Base-by-base conservation (phyloP, 2,113 vertebrate species). In the Colaptes auratus region DNA sequence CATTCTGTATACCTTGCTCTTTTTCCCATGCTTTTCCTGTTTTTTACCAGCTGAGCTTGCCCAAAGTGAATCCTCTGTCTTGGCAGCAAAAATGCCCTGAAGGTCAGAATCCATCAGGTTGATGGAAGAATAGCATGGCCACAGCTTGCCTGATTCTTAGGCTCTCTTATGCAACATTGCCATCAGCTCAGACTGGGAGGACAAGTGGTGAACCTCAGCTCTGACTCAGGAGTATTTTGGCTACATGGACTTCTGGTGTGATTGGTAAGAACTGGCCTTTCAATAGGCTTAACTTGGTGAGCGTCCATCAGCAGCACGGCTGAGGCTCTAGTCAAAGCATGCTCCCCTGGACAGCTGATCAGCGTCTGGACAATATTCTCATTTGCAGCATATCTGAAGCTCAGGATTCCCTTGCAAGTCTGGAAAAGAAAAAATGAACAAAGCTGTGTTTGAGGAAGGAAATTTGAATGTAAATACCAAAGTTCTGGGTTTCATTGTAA, bases 281-380 rank as follows among this genome's bases (percentile, higher is more conserved):
- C 31, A 27, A 1, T 55, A n/a, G 53, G 36, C 36, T 81, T 82
- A 19, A 6, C 13, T 48, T 75, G 30, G 9, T 7, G 25, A 59
- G 59, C 15, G 4, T 1, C 61, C 42, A 14, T 48, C 33, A 64
- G 4, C 20, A 64, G 4, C 0, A 0, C 17, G 64, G 19, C 46
- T 72, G 67, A 77, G 12, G 24, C 39, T 80, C 82, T 86, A 15
- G 4, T 86, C 53, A n/a, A 75, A 83, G 31, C 55, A 42, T 35
- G 18, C 28, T 60, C 11, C 11, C 12, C 70, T 90, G 52, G 44
- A 83, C 80, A 78, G 44, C 36, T 33, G 60, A 90, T 71, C 80
- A 67, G 42, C 0, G 2, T 58, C 10, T 71, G 56, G 58, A 48
- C 87, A 75, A 39, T 44, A 27, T 6, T 82, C 4, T 31, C 10